Conservation (phyloP, 2,888 invertebrate genomes). For the Dynastes maya region DNA sequence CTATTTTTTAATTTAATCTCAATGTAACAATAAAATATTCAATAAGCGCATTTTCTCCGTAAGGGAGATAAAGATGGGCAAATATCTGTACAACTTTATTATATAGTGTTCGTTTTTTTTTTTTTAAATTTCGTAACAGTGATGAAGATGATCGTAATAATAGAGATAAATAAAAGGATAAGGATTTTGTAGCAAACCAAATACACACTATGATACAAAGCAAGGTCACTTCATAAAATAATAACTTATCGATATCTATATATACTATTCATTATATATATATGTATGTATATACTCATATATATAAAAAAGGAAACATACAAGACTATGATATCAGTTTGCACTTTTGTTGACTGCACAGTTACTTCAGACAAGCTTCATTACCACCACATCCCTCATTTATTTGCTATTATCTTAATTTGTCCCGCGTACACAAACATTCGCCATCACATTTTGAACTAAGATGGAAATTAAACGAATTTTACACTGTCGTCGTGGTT, state of each 20-base stretch:
- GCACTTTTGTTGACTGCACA: constrained; percentile 63
- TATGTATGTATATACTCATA: constrained; percentile 64
- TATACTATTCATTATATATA: constrained; percentile 62
- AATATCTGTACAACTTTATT: constrained; percentile 62
- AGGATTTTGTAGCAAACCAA: constrained; percentile 53
- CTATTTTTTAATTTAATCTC: constrained; percentile 47
- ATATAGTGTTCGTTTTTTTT: constrained; percentile 42
- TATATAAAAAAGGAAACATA: constrained; percentile 66
- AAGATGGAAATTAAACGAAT: constrained; percentile 46
- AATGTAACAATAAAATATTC: constrained; percentile 53
- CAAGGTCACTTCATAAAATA: constrained; percentile 76
- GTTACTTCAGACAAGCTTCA: constrained; percentile 55
- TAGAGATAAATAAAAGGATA: constrained; percentile 34
- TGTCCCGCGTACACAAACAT: constrained; percentile 42
- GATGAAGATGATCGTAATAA: constrained; percentile 50
- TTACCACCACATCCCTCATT: constrained; percentile 39
- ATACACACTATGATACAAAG: constrained; percentile 74
- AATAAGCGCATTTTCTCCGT: constrained; percentile 59
- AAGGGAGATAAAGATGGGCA: constrained; percentile 55
- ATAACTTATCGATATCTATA: constrained; percentile 74
- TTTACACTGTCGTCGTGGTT: constrained; percentile 27
- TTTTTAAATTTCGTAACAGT: constrained; percentile 26
- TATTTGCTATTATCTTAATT: constrained; percentile 21
- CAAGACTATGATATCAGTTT: constrained; percentile 64
- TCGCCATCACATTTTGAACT: constrained; percentile 38